A percentile compares a stretch with the other conserved stretches of the same genome.
phyloP scores from a whole-genome alignment of 2,113 vertebrate genomes.

The Corythornis vintsioides region DNA sequence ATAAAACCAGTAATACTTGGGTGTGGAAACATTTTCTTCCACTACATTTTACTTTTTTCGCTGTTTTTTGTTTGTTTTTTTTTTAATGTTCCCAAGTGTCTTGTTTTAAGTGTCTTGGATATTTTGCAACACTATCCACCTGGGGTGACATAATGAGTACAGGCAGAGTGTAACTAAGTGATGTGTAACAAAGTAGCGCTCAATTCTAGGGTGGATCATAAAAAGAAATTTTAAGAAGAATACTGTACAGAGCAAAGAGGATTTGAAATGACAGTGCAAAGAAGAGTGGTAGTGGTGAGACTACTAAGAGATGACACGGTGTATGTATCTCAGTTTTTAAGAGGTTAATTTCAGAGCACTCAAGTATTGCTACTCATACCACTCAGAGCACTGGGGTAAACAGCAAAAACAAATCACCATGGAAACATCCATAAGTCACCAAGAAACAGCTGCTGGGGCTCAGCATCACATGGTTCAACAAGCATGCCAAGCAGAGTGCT shows the following conservation, averaged over 20 bases:
- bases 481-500: too few species aligned
- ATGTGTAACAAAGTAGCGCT: slow-evolving; percentile 19
- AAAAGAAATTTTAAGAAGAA: background rate
- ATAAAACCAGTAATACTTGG: slow-evolving; percentile 9
- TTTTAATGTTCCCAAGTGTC: slow-evolving; percentile 2
- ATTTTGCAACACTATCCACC: slow-evolving; percentile 26
- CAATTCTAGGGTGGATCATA: background rate
- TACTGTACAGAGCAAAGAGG: background rate
- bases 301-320: background rate
- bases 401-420: background rate
- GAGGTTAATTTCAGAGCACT: background rate
- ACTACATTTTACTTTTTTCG: background rate
- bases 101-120: slow-evolving; percentile 28
- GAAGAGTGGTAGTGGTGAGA: background rate
- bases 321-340: background rate
- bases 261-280: background rate
- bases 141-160: slow-evolving; percentile 2
- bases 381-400: background rate
- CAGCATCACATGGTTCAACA: too few species aligned
- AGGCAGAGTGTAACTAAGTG: slow-evolving; percentile 4
- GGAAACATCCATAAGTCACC: background rate
- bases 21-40: slow-evolving; percentile 25
- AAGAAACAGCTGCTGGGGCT: background rate
- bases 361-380: background rate
- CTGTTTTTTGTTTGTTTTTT: background rate